phyloP scores from a whole-genome alignment of 2,113 vertebrate genomes.

The Vidua macroura region DNA sequence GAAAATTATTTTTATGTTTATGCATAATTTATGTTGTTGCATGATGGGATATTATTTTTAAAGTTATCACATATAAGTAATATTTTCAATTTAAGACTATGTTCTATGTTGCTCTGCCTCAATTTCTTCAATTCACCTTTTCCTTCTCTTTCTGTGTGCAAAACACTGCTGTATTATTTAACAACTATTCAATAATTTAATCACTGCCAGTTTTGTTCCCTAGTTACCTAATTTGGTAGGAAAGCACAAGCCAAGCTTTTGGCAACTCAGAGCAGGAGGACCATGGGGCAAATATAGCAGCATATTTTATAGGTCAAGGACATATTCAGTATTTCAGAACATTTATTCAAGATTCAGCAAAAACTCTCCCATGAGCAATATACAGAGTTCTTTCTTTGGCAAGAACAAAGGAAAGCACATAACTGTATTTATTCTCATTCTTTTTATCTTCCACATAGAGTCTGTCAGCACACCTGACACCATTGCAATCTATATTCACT shows the following conservation, averaged over 20 bases:
- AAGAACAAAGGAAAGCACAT: not conserved
- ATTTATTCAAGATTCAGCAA: not conserved
- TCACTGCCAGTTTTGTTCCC: not conserved
- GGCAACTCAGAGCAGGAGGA: not conserved
- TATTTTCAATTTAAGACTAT: not conserved
- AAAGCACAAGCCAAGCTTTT: not conserved
- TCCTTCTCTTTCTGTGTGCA: not conserved
- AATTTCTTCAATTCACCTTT: not conserved
- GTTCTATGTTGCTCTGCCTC: not conserved
- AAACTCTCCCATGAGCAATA: not conserved
- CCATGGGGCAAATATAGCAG: not conserved
- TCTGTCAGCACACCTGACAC: not conserved
- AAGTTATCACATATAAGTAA: not conserved
- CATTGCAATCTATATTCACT: too few species aligned
- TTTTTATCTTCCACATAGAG: not conserved
- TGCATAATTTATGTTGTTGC: not conserved
- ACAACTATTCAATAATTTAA: not conserved
- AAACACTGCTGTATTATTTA: not conserved
- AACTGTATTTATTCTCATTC: not conserved
- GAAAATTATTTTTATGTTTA: not conserved
- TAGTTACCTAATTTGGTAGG: not conserved
- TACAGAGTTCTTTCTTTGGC: not conserved
- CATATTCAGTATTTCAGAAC: not conserved
- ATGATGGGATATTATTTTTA: not conserved
- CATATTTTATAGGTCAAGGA: slow-evolving; percentile 1